phyloP scores from a whole-genome alignment of 1,140 invertebrate genomes.

The Melipona quadrifasciata region DNA sequence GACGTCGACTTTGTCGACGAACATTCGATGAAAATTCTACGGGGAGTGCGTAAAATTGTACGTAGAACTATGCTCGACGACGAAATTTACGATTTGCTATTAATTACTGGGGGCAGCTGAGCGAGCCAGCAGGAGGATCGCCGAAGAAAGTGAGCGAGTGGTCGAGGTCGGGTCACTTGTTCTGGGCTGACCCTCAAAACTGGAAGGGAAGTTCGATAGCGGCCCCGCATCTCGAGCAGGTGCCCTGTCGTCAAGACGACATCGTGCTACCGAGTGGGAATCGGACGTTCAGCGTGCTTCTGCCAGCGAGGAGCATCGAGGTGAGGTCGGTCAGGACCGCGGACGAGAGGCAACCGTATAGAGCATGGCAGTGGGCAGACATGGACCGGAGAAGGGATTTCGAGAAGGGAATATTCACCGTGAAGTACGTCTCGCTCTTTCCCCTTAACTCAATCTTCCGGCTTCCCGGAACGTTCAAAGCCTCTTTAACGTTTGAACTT shows the following conservation, averaged over 20 bases:
- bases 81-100: not conserved
- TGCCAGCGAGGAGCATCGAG: constrained; percentile 68
- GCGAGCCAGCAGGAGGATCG: constrained; percentile 29
- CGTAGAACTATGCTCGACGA: too few species aligned
- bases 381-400: constrained; percentile 68
- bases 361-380: constrained; percentile 69
- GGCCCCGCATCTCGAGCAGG: constrained; percentile 74
- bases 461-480: too few species aligned
- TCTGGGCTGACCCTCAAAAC: constrained; percentile 77
- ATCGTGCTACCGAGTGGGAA: constrained; percentile 70
- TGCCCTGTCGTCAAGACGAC: constrained; percentile 75
- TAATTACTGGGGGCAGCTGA: constrained; percentile 50
- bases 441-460: too few species aligned
- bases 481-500: not conserved
- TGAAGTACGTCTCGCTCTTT: constrained; percentile 42
- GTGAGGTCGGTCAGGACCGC: constrained; percentile 65
- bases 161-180: constrained; percentile 67
- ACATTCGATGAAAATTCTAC: too few species aligned
- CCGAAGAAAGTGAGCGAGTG: constrained; percentile 58
- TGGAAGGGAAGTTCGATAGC: constrained; percentile 75
- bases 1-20: too few species aligned
- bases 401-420: constrained; percentile 59
- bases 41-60: too few species aligned
- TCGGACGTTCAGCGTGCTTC: constrained; percentile 66
- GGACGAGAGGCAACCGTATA: constrained; percentile 53